Evolutionary conservation across 2,888 invertebrate genomes (phyloP).

Genomic region (Diaperis boleti): DNA sequence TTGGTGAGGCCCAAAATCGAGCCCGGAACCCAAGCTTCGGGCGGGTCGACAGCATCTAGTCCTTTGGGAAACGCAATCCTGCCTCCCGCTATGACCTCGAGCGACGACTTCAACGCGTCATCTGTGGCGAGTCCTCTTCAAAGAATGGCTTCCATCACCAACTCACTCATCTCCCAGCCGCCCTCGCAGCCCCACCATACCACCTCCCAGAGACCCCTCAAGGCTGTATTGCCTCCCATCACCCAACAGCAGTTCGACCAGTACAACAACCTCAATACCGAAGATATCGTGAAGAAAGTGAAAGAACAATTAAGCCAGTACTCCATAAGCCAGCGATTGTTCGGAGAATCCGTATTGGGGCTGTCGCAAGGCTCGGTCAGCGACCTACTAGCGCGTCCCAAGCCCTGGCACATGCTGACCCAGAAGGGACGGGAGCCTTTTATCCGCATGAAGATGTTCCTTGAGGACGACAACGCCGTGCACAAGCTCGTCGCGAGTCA

Average conservation of each 20-base stretch:
- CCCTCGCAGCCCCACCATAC: slow-evolving; percentile 88
- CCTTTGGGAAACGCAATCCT: slow-evolving; percentile 88
- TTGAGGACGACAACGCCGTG: slow-evolving; percentile 95
- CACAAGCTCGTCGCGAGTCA: slow-evolving; percentile 96
- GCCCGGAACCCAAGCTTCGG: slow-evolving; percentile 76
- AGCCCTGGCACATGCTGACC: slow-evolving; percentile 99
- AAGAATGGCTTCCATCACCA: slow-evolving; percentile 98
- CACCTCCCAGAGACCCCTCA: slow-evolving; percentile 88
- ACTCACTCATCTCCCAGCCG: slow-evolving; percentile 93
- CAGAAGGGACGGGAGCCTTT: slow-evolving; percentile 97
- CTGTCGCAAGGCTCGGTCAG: slow-evolving; percentile 97
- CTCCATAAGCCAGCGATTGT: slow-evolving; percentile 96
- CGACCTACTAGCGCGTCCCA: slow-evolving; percentile 95
- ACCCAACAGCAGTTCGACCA: slow-evolving; percentile 99
- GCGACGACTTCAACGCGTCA: slow-evolving; percentile 82
- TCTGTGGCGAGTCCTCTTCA: slow-evolving; percentile 94
- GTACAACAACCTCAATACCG: slow-evolving; percentile 97
- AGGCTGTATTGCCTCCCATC: slow-evolving; percentile 97
- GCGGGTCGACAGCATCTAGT: slow-evolving; percentile 85
- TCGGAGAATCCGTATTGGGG: slow-evolving; percentile 98
- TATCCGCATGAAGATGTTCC: slow-evolving; percentile 97
- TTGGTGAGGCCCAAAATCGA: slow-evolving; percentile 88
- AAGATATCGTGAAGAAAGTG: slow-evolving; percentile 96
- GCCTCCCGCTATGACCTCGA: slow-evolving; percentile 85
- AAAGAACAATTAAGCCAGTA: slow-evolving; percentile 96